phyloP scores from a whole-genome alignment of 2,797 vertebrate genomes.

The Xiphophorus birchmanni region DNA sequence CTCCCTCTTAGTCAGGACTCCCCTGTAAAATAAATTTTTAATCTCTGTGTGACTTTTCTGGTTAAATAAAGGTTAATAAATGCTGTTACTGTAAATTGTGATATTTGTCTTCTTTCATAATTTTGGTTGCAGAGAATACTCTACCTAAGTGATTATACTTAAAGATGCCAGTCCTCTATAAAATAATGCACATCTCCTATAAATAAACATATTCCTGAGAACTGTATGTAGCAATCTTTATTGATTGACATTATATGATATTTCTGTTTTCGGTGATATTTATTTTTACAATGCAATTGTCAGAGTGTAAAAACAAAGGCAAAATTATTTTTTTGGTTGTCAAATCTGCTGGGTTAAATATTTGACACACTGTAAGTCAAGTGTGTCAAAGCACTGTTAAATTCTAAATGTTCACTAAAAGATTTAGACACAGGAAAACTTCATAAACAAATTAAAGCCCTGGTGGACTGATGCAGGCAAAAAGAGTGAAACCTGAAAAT shows the following conservation, averaged over 20 bases:
- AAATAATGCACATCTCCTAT: conserved; percentile 76
- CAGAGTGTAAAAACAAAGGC: background rate
- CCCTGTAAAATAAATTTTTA: no score
- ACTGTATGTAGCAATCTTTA: conserved; percentile 59
- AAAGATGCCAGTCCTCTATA: conserved; percentile 73
- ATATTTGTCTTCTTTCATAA: conserved; percentile 68
- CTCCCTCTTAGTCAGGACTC: no score
- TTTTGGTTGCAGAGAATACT: conserved; percentile 82
- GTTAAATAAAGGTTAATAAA: no score
- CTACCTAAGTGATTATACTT: conserved; percentile 78
- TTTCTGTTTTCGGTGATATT: conserved; percentile 52
- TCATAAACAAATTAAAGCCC: conserved; percentile 7
- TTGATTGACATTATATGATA: conserved; percentile 71
- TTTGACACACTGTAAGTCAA: background rate
- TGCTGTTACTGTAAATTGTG: background rate
- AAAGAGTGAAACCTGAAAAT: conserved; percentile 47
- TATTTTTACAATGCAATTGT: background rate
- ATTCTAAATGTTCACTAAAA: conserved; percentile 1
- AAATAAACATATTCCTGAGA: conserved; percentile 75
- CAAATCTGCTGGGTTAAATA: background rate
- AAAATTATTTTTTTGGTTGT: background rate
- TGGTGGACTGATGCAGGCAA: conserved; percentile 27
- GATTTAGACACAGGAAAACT: background rate
- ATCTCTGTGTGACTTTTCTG: no score
- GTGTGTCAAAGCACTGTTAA: background rate